Percentiles rank a stretch among this genome's conserved stretches.
These are phyloP conservation scores for Drosophila acutilabella DNA, from an alignment of 2,888 invertebrate genomes.

Conservation along the genomic window DNA sequence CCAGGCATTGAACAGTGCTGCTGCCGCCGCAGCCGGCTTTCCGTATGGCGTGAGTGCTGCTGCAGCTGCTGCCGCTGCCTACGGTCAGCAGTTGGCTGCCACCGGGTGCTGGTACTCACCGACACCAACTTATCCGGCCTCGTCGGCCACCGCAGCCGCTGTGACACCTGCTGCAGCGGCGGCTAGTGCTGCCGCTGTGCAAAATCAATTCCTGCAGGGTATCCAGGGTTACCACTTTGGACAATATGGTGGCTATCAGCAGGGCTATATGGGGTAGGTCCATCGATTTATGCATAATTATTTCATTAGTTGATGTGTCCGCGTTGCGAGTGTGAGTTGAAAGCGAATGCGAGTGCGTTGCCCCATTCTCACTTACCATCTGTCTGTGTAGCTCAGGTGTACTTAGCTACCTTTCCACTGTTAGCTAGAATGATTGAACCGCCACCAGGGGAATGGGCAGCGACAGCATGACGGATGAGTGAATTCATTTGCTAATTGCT, in stretches of 20 bases:
- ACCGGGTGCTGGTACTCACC: conserved; percentile 96
- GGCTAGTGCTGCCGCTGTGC: conserved; percentile 90
- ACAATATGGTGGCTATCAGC: conserved; percentile 95
- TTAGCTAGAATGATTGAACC: conserved; percentile 72
- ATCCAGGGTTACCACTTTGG: conserved; percentile 95
- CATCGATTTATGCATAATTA: conserved; percentile 56
- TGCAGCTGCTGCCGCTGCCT: conserved; percentile 86
- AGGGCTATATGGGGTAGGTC: conserved; percentile 95
- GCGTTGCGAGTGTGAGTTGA: neutral
- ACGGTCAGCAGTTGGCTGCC: conserved; percentile 91
- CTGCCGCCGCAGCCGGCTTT: conserved; percentile 85
- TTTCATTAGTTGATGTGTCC: conserved; percentile 61
- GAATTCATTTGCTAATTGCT: conserved; percentile 84
- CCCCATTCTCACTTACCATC: neutral
- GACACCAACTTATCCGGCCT: conserved; percentile 88
- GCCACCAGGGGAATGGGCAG: conserved; percentile 71
- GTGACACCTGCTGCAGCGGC: conserved; percentile 88
- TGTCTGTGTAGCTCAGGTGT: conserved; percentile 11
- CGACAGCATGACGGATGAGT: conserved; percentile 83
- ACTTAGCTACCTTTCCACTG: conserved; percentile 2
- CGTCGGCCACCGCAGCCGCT: conserved; percentile 86
- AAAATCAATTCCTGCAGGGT: conserved; percentile 94
- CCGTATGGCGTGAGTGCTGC: conserved; percentile 87
- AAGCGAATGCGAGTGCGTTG: conserved; percentile 14
- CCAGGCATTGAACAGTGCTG: conserved; percentile 86